Percentiles rank a stretch among this genome's conserved stretches.
Evolutionary conservation across 2,888 invertebrate genomes (phyloP).

Genomic region (Liposcelis brunnea): DNA sequence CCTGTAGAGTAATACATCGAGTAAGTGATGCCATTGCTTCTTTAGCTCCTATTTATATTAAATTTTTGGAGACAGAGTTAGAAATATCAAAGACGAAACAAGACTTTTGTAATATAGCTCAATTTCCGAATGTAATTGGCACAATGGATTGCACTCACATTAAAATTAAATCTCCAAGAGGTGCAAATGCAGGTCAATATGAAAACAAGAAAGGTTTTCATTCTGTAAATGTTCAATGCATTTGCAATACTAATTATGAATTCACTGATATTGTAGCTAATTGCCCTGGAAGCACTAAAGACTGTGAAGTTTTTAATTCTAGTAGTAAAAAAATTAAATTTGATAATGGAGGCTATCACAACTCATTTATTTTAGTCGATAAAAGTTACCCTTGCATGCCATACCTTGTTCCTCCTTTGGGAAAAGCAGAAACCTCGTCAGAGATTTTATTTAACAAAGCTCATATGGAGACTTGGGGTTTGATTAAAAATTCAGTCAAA

Average conservation of each 20-base stretch:
- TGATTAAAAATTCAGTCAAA: not conserved
- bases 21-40: conserved; percentile 6
- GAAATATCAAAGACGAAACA: conserved; percentile 1
- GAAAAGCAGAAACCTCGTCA: not conserved
- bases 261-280: conserved; percentile 10
- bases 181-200: not conserved
- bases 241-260: conserved; percentile 7
- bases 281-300: conserved; percentile 12
- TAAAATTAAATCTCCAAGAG: conserved; percentile 9
- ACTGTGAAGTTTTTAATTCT: conserved; percentile 11
- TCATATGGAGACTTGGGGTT: not conserved
- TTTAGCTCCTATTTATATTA: not conserved
- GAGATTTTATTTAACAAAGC: conserved; percentile 1
- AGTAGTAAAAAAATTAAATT: conserved; percentile 4
- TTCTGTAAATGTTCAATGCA: conserved; percentile 12
- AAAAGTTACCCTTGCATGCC: not conserved
- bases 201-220: conserved; percentile 10
- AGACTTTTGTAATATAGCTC: conserved; percentile 6
- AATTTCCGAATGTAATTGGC: conserved; percentile 10
- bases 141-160: conserved; percentile 12
- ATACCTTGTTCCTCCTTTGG: conserved; percentile 1
- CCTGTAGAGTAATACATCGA: conserved; percentile 1
- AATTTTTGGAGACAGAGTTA: not conserved
- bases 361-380: conserved; percentile 2
- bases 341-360: conserved; percentile 8